These are phyloP conservation scores for Furcula furcula DNA, from an alignment of 2,888 invertebrate genomes.

Conservation along the genomic window DNA sequence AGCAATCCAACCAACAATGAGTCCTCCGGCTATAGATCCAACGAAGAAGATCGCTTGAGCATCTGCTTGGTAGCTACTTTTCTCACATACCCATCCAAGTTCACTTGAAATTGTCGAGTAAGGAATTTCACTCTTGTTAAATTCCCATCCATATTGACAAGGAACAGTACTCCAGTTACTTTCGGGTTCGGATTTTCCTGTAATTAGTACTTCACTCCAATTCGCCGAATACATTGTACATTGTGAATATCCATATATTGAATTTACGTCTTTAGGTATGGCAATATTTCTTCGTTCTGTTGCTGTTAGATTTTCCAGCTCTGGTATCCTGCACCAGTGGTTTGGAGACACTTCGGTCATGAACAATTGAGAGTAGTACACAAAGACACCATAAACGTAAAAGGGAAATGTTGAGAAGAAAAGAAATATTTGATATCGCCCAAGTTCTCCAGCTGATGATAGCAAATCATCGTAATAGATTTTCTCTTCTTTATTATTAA, in stretches of 20 bases:
- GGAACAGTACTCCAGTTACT: conserved; percentile 41
- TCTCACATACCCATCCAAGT: conserved; percentile 57
- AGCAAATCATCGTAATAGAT: conserved; percentile 47
- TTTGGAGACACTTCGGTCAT: conserved; percentile 48
- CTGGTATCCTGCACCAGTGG: conserved; percentile 51
- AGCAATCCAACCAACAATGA: conserved; percentile 53
- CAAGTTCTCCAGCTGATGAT: conserved; percentile 45
- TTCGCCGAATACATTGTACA: conserved; percentile 47
- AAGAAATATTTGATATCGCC: conserved; percentile 40
- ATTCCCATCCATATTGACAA: conserved; percentile 59
- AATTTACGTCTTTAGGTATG: conserved; percentile 36
- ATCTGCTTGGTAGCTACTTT: conserved; percentile 53
- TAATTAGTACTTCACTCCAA: conserved; percentile 47
- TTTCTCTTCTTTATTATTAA: conserved; percentile 5
- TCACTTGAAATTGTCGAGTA: conserved; percentile 59
- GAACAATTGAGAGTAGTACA: conserved; percentile 45
- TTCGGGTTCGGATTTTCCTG: conserved; percentile 40
- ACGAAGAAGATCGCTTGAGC: conserved; percentile 57
- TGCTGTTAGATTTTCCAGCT: conserved; percentile 41
- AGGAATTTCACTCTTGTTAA: conserved; percentile 54
- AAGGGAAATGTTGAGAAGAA: conserved; percentile 45
- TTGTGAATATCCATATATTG: conserved; percentile 49
- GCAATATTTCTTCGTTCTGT: conserved; percentile 40
- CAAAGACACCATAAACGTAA: conserved; percentile 41
- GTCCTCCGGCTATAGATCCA: conserved; percentile 52